phyloP scores from a whole-genome alignment of 2,888 invertebrate species.

The Ramazzottius varieornatus region DNA sequence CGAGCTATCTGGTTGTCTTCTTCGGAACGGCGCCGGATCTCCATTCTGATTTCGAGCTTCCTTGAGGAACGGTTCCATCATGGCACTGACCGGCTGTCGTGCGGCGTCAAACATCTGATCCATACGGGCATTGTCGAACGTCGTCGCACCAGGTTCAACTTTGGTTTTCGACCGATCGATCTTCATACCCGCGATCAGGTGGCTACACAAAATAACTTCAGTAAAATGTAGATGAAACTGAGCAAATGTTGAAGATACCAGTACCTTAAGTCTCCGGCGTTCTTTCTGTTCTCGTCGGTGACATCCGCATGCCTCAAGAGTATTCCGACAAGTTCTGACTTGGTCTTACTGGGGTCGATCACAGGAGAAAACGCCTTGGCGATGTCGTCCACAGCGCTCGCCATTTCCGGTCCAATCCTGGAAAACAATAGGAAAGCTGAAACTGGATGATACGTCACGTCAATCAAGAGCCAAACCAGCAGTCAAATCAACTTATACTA shows the following conservation, averaged over 20 bases:
- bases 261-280: neutral
- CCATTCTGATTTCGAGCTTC: neutral
- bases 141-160: neutral
- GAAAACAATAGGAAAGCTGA: too few relatives aligned
- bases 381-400: neutral
- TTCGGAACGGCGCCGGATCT: neutral
- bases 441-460: too few relatives aligned
- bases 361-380: neutral
- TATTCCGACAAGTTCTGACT: neutral
- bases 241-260: too few relatives aligned
- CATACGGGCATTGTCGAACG: neutral
- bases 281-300: neutral
- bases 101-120: neutral
- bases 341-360: neutral
- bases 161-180: slow-evolving; percentile 31
- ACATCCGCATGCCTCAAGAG: neutral
- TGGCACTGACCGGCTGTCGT: neutral
- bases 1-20: too few relatives aligned
- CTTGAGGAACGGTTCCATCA: neutral
- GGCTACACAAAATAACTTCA: slow-evolving; percentile 5
- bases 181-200: slow-evolving; percentile 37
- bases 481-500: too few relatives aligned
- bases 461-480: too few relatives aligned
- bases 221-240: too few relatives aligned
- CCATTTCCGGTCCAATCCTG: neutral